Evolutionary conservation across 2,113 vertebrate genomes (phyloP), one percentile per base, ranked within the genome.

Genomic region (Rattus rattus): DNA sequence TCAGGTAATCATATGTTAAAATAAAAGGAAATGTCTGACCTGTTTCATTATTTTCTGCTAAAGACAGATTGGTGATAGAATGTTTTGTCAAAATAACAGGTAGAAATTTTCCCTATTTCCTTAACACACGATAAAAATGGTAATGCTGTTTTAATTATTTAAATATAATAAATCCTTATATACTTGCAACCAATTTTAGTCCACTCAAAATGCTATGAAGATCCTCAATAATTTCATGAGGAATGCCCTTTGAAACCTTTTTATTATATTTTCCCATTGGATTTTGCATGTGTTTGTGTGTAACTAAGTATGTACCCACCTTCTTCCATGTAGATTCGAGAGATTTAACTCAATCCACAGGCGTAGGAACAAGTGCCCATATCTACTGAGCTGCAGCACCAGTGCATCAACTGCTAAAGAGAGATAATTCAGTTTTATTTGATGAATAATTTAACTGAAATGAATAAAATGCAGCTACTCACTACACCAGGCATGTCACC

Each of bases 371-470:
- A 67, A 30, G 9, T 33, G 16, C 12, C 30, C 5, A 20, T 47
- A 47, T 26, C 9, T 3, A 47, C 26, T 63, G 39, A 30, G 3
- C 81, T 39, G 5, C 14, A 26, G 30, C 8, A 30, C 59, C 1
- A 47, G 61, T 43, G 24, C 24, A 59, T 28, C 12, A 9, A 65
- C 39, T 19, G 12, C 16, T 65, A 33, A 7, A 36, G 28, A 84
- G 2, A 10, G 70, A 7, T 7, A 70, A 95, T 67, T 75, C 3
- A 93, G 47, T 84, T 91, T 54, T 81, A 76, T 54, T 92, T 63
- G 49, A 20, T 91, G 14, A 87, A 86, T 52, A 94, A 81, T 24
- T 90, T 28, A 93, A 76, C 7, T 76, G 61, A 83, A 91, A 95
- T 88, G 24, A 36, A 54, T 80, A 54, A 72, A 69, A 80, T 7